Base-by-base conservation (phyloP, 2,797 vertebrate genomes). In the Lerista edwardsae region DNA sequence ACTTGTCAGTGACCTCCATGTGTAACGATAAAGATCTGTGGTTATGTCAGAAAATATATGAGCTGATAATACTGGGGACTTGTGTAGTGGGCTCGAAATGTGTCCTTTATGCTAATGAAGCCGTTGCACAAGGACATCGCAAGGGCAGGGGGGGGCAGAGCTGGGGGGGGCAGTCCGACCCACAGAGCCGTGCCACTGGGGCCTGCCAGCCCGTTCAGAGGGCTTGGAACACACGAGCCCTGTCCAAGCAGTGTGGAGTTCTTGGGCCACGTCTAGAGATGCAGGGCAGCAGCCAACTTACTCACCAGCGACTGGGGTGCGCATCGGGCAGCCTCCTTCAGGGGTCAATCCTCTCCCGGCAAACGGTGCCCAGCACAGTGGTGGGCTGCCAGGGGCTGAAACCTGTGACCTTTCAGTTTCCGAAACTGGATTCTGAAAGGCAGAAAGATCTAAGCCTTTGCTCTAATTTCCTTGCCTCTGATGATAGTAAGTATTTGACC, bases 1-100 rank as follows among this genome's bases (percentile, higher is more conserved):
- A 96, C 94, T 95, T 83, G 96, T 96, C 95, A 94, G 94, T 97
- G 97, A 98, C 97, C 96, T 97, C 96, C 95, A 94, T 95, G 96
- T 96, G 94, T 96, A 97, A 95, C 93, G 90, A 89, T 95, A 95
- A 93, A 95, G 95, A 96, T 91, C 95, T 95, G 59, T 72, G 91
- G 90, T 78, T 76, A 86, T 93, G 85, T 81, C 87, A 92, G 82
- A 84, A 93, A 94, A 95, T 94, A 83, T 93, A 94, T 85, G 92
- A 94, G 92, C 89, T 85, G 87, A 83, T 94, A 94, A 94, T 95
- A 94, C 91, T 92, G 88, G 82, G 91, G 92, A 92, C 91, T 93
- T 90, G 89, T 90, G 91, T 83, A 79, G 89, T 21, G 77, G 84
- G 69, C 87, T 90, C 85, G 88, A 92, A 92, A 87, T 92, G 96